Evolutionary conservation across 2,888 invertebrate genomes (phyloP).

Genomic region (Chamaedrilus cognettii): DNA sequence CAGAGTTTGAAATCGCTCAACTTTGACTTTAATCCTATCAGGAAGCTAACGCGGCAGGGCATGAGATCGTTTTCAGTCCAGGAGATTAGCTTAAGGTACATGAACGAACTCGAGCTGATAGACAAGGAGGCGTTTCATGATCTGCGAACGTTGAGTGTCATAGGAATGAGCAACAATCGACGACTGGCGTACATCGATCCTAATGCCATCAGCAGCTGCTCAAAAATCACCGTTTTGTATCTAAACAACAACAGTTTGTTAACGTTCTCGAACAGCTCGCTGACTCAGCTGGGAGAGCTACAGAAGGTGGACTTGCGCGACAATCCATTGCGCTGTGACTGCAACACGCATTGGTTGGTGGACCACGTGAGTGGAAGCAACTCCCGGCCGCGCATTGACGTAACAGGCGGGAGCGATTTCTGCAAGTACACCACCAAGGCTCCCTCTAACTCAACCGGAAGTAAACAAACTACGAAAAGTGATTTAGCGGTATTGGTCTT

Average conservation of each 20-base stretch:
- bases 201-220: constrained; percentile 54
- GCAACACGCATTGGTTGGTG: constrained; percentile 44
- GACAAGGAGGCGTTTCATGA: constrained; percentile 57
- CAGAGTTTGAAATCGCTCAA: background rate
- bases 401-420: background rate
- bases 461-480: no score
- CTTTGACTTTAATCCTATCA: constrained; percentile 2
- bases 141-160: constrained; percentile 56
- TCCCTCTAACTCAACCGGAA: background rate
- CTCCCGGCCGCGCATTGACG: background rate
- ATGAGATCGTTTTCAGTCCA: background rate
- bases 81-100: background rate
- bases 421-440: background rate
- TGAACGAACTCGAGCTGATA: constrained; percentile 46
- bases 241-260: constrained; percentile 66
- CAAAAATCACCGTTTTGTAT: constrained; percentile 73
- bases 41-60: background rate
- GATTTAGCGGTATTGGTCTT: no score
- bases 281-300: constrained; percentile 46
- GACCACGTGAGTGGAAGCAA: background rate
- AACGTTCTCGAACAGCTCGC: constrained; percentile 50
- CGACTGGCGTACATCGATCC: constrained; percentile 63
- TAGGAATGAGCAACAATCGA: constrained; percentile 59
- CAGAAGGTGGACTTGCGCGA: constrained; percentile 54
- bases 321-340: constrained; percentile 61